Conservation (phyloP, 2,113 vertebrate genomes). For the Excalfactoria chinensis region DNA sequence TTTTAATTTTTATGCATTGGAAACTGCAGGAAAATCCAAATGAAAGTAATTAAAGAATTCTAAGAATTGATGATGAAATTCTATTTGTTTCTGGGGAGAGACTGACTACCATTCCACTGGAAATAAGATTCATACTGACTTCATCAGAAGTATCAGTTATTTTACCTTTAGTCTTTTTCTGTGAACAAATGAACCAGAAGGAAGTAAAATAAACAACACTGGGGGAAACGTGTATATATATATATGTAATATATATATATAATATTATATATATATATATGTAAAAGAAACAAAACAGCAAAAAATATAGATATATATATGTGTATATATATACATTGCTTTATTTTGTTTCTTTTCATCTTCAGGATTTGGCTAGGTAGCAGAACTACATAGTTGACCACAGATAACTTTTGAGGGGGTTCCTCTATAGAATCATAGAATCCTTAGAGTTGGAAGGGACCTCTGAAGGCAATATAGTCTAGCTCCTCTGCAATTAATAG, state of each 20-base stretch:
- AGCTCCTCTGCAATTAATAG: no score
- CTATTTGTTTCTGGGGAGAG: fast-evolving
- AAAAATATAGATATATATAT: no score
- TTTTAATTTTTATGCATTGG: neutral
- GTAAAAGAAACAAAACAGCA: no score
- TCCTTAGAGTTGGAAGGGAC: no score
- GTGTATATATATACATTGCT: no score
- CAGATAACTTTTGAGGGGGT: neutral
- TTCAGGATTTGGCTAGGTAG: neutral
- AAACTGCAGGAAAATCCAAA: neutral
- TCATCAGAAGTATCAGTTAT: neutral
- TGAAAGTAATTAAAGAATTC: neutral
- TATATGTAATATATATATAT: no score
- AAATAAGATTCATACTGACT: neutral
- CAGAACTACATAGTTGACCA: neutral
- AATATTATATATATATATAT: no score
- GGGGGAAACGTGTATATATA: no score
- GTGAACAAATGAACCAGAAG: neutral
- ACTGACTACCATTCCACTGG: neutral
- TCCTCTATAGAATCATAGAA: no score
- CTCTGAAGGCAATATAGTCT: no score
- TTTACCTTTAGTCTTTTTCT: neutral
- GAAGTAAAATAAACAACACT: neutral
- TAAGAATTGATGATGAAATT: neutral
- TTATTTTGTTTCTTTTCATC: neutral